Conservation (phyloP, 2,113 vertebrate genomes). For the Eclectus roratus region DNA sequence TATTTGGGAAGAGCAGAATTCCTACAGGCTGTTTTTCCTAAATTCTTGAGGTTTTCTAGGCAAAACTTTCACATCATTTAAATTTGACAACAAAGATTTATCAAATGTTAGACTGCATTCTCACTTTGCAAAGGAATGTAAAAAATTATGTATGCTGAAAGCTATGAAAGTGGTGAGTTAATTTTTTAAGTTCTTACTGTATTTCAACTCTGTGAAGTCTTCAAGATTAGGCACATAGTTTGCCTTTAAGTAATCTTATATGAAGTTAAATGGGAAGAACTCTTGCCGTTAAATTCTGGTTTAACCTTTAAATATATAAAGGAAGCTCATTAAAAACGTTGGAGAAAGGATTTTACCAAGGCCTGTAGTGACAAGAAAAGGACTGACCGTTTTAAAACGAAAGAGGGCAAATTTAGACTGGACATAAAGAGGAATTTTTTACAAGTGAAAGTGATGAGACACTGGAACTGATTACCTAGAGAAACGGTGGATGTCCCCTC, state of each 20-base stretch:
- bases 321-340: background rate
- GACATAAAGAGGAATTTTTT: background rate
- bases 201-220: background rate
- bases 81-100: background rate
- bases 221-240: background rate
- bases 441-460: accelerated
- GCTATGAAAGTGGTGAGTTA: background rate
- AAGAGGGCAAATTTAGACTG: background rate
- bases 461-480: background rate
- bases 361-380: background rate
- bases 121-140: background rate
- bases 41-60: background rate
- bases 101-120: background rate
- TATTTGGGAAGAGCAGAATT: background rate
- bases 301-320: background rate
- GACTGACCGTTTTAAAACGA: background rate
- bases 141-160: background rate
- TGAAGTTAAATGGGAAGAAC: background rate
- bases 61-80: background rate
- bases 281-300: background rate
- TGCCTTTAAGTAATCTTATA: background rate
- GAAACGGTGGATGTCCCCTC: background rate
- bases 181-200: background rate
- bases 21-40: background rate
- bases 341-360: background rate